Evolutionary conservation across 2,113 vertebrate species (phyloP).

Genomic region (Ahaetulla prasina): DNA sequence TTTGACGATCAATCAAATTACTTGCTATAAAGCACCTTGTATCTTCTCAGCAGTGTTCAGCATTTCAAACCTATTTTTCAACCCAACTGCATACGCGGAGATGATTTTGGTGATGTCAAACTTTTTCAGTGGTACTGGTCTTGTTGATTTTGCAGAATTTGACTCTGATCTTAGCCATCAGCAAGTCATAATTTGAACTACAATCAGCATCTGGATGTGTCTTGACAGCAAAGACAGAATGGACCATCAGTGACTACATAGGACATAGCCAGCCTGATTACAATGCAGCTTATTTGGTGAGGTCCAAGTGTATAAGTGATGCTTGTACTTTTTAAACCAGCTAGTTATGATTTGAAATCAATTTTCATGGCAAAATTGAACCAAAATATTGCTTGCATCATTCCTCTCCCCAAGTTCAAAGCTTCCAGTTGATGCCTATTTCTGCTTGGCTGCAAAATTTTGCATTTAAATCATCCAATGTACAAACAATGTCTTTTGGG

Average conservation of each 20-base stretch:
- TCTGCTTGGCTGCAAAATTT: neutral
- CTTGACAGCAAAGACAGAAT: neutral
- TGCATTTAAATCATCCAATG: neutral
- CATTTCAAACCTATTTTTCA: neutral
- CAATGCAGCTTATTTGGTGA: neutral
- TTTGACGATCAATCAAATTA: neutral
- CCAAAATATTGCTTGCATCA: neutral
- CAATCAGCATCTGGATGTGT: neutral
- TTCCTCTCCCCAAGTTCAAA: neutral
- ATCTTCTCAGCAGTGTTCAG: neutral
- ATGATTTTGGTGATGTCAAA: neutral
- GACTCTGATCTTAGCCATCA: neutral
- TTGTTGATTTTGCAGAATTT: neutral
- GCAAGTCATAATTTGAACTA: neutral
- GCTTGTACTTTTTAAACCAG: neutral
- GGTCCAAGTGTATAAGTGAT: neutral
- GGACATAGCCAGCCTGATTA: neutral
- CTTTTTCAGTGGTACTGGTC: neutral
- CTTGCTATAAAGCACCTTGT: neutral
- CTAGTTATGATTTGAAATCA: neutral
- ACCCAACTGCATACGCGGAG: neutral
- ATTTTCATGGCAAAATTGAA: neutral
- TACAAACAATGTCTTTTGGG: neutral
- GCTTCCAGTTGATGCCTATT: neutral
- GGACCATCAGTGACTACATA: neutral